These are phyloP conservation scores for Lasioglossum malachurum DNA, from an alignment of 2,888 invertebrate genomes.

Conservation along the genomic window DNA sequence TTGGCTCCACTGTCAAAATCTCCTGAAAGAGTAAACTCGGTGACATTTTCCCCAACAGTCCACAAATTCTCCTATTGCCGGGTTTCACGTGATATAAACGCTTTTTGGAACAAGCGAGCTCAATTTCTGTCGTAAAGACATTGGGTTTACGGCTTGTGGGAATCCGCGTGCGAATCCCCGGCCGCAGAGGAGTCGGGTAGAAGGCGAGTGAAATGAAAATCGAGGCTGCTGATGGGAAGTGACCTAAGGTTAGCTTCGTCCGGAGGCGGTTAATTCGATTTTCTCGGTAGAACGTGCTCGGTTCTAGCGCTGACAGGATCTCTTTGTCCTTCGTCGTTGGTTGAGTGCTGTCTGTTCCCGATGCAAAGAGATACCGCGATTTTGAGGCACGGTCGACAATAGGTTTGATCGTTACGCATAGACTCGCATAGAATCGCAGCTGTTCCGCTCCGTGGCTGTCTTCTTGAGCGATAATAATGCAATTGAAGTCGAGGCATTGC, in stretches of 20 bases:
- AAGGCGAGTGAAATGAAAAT: conserved; percentile 15
- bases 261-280: conserved; percentile 55
- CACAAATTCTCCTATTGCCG: neutral
- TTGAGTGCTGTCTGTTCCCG: conserved; percentile 11
- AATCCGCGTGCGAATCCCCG: neutral
- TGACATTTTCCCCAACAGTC: neutral
- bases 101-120: neutral
- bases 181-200: neutral
- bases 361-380: conserved; percentile 13
- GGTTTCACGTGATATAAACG: neutral
- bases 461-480: neutral
- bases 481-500: neutral
- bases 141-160: neutral
- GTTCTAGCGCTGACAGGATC: neutral
- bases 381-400: neutral
- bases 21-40: neutral
- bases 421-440: neutral
- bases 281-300: conserved; percentile 27
- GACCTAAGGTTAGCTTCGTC: neutral
- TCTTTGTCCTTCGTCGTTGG: conserved; percentile 37
- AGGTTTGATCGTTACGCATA: neutral
- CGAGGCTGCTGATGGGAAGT: conserved; percentile 6
- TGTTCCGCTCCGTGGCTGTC: neutral
- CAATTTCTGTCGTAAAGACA: neutral
- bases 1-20: neutral